Evolutionary conservation across 2,113 vertebrate species (phyloP).

Genomic region (Pseudorasbora parva): DNA sequence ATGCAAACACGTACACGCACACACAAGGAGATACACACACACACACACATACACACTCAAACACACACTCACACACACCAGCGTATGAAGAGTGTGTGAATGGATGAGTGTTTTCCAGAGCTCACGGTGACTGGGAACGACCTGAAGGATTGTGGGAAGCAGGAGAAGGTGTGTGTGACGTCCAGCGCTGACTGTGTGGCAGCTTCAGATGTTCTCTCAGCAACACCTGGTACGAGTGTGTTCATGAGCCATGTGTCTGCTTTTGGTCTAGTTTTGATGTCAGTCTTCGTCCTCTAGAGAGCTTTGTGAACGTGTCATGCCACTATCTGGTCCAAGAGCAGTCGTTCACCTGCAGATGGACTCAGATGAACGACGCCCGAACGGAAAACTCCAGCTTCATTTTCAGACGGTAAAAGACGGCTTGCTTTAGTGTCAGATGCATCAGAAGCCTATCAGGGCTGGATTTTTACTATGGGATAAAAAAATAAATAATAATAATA

Average conservation of each 20-base stretch:
- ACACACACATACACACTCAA: no score
- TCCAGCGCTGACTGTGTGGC: neutral
- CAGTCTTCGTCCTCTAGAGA: slow-evolving; percentile 33
- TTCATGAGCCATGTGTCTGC: neutral
- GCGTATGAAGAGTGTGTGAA: neutral
- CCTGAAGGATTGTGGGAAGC: slow-evolving; percentile 28
- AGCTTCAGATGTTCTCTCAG: neutral
- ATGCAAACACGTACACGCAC: no score
- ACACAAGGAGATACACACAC: no score
- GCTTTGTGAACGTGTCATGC: slow-evolving; percentile 48
- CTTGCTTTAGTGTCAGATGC: neutral
- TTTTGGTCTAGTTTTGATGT: neutral
- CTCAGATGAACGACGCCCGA: neutral
- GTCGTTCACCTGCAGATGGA: slow-evolving; percentile 52
- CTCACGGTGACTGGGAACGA: slow-evolving; percentile 18
- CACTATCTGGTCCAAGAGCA: neutral
- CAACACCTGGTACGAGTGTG: neutral
- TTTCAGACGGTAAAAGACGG: slow-evolving; percentile 46
- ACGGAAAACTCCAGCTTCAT: slow-evolving; percentile 38
- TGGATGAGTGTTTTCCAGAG: slow-evolving; percentile 39
- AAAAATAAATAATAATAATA: no score
- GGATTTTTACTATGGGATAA: no score
- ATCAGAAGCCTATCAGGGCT: no score
- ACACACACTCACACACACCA: no score
- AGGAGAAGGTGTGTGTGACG: slow-evolving; percentile 25